These are phyloP conservation scores for Sinelater perroti DNA, from an alignment of 2,888 invertebrate genomes.

Conservation along the genomic window DNA sequence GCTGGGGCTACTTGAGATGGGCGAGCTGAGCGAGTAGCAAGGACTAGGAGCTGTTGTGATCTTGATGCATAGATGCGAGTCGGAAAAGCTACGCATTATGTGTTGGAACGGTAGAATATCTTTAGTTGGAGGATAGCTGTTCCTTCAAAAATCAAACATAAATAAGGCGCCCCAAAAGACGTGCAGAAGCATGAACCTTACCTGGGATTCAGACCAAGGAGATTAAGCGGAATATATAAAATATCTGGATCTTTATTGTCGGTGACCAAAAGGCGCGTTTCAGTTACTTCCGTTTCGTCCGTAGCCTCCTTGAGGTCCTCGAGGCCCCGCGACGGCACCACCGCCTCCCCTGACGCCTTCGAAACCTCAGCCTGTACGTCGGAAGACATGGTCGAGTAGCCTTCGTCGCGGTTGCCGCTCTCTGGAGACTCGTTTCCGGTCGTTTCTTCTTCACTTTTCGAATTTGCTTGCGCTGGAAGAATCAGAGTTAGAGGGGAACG, in stretches of 20 bases:
- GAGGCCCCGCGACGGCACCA: constrained; percentile 64
- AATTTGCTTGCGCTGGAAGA: constrained; percentile 59
- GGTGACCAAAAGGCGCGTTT: constrained; percentile 66
- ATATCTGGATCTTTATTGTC: constrained; percentile 71
- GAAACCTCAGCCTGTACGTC: constrained; percentile 80
- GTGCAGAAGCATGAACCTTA: constrained; percentile 27
- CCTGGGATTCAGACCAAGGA: constrained; percentile 60
- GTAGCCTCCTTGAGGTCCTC: constrained; percentile 79
- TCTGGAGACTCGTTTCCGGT: constrained; percentile 77
- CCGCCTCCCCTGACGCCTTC: constrained; percentile 51
- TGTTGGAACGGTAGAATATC: constrained; percentile 76
- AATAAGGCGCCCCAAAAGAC: not conserved
- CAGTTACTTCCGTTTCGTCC: constrained; percentile 73
- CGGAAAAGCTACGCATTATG: constrained; percentile 77
- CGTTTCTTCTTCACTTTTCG: constrained; percentile 70
- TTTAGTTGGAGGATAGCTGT: constrained; percentile 77
- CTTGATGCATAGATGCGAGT: constrained; percentile 77
- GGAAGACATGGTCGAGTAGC: constrained; percentile 85
- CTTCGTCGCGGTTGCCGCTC: constrained; percentile 81
- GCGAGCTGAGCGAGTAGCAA: constrained; percentile 65
- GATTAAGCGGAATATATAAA: constrained; percentile 73
- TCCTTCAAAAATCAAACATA: constrained; percentile 57
- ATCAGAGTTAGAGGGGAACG: not conserved
- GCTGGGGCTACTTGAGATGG: constrained; percentile 69
- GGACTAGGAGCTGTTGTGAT: constrained; percentile 69